These are phyloP conservation scores for Columba janthina DNA, from an alignment of 2,113 vertebrate species.

Conservation along the genomic window DNA sequence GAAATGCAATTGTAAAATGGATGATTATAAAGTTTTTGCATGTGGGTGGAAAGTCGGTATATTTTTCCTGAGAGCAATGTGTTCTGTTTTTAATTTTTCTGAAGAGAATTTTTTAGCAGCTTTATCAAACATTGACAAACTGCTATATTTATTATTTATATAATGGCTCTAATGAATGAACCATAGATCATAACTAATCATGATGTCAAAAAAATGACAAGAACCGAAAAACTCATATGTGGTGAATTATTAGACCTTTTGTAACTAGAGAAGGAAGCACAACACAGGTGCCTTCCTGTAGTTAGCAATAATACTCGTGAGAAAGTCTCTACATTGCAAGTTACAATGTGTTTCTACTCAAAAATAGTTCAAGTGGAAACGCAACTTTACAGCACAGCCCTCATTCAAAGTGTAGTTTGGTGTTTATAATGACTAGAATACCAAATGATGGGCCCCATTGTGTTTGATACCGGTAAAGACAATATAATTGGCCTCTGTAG, in stretches of 20 bases:
- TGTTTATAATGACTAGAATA: slow-evolving; percentile 47
- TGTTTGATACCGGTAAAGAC: slow-evolving; percentile 44
- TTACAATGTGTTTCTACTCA: slow-evolving; percentile 70
- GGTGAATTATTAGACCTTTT: slow-evolving; percentile 54
- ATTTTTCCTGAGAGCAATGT: not conserved
- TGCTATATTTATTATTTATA: slow-evolving; percentile 65
- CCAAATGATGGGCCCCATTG: not conserved
- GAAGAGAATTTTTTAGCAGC: slow-evolving; percentile 4
- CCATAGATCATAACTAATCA: slow-evolving; percentile 60
- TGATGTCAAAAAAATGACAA: slow-evolving; percentile 29
- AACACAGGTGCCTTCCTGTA: slow-evolving; percentile 72
- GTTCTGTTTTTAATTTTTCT: not conserved
- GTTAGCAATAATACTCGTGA: slow-evolving; percentile 50
- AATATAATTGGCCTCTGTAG: slow-evolving; percentile 41
- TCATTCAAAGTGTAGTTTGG: slow-evolving; percentile 18
- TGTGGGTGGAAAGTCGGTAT: not conserved
- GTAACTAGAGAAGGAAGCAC: slow-evolving; percentile 53
- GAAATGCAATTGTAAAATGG: not conserved
- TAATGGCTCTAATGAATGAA: slow-evolving; percentile 58
- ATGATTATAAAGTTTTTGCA: not conserved
- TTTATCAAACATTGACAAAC: slow-evolving; percentile 54
- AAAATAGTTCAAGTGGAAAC: slow-evolving; percentile 57
- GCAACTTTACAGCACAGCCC: not conserved
- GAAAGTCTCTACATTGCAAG: not conserved
- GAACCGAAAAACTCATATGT: slow-evolving; percentile 30